Percentiles rank a stretch among this genome's conserved stretches.
Evolutionary conservation across 2,888 invertebrate species (phyloP).

Genomic region (Oligia latruncula): DNA sequence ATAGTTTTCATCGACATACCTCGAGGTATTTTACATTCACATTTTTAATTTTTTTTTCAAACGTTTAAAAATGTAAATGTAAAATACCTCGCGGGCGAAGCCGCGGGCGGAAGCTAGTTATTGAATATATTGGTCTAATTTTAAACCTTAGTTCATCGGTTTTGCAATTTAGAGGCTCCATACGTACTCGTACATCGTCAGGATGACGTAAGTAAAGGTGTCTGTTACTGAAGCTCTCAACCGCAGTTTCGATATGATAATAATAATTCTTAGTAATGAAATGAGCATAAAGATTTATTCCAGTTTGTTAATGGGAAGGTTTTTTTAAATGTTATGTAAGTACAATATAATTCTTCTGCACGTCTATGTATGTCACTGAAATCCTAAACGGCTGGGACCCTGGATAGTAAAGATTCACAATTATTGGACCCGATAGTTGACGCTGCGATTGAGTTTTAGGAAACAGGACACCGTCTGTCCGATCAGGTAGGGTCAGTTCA

Average conservation of each 20-base stretch:
- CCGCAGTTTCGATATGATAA: not conserved
- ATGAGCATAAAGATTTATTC: not conserved
- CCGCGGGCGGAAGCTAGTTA: not conserved
- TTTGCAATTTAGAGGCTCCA: not conserved
- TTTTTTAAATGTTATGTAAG: too few species aligned
- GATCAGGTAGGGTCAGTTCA: too few species aligned
- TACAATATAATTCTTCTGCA: not conserved
- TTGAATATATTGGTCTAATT: constrained; percentile 1
- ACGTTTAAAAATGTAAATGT: too few species aligned
- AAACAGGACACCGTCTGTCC: not conserved
- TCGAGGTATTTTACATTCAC: too few species aligned
- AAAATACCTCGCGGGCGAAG: too few species aligned
- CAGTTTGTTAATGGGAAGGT: not conserved
- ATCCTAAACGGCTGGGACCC: not conserved
- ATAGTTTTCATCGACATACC: too few species aligned
- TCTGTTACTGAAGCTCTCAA: not conserved
- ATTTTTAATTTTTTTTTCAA: too few species aligned
- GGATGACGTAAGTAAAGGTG: not conserved
- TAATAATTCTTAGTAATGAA: not conserved
- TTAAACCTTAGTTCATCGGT: not conserved
- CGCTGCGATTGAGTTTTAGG: not conserved
- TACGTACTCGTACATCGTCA: not conserved
- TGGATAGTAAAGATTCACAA: not conserved
- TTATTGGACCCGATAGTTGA: not conserved
- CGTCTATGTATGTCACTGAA: not conserved